Base-by-base conservation (phyloP, 2,888 invertebrate genomes). In the Sminthurides aquaticus region DNA sequence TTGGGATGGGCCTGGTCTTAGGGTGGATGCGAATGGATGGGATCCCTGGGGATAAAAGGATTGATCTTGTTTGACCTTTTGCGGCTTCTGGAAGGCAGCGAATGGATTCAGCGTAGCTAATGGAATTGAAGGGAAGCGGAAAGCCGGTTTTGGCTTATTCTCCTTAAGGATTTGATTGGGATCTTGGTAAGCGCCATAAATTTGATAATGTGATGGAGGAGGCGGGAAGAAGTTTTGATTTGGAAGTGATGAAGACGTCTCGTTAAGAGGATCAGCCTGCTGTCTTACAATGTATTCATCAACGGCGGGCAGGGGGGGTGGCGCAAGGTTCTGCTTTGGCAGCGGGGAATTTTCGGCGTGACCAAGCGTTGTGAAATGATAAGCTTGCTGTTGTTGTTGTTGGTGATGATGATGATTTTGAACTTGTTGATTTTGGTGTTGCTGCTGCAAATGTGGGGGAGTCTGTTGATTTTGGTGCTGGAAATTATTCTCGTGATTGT, bases 201-300 rank as follows among this genome's bases (percentile, higher is more conserved):
- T 29, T 56, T 64, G 64, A 49, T 64, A 64, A 8, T 55, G 59
- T 0, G 66, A 22, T 2, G 62, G 54, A n/a, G 66, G 62, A 3
- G 66, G 66, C 0, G 66, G 66, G 8, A 63, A n/a, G 28, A 63
- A 60, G 20, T 15, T 52, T 43, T 63, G 62, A 1, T n/a, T 5
- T 1, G 66, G 65, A 1, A 65, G 8, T 20, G n/a, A 3, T 24
- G 15, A 20, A 2, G 34, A 18, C 8, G 49, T 43, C n/a, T 20
- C 15, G 3, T 55, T 22, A 15, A 3, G 18, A 2, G 20, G 8
- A 49, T 25, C 28, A 3, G 43, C 48, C 18, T 52, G n/a, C 2
- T 26, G 18, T 20, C 52, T 15, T 54, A 15, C 2, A 49, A 29
- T 28, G 26, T 61, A 5, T 20, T 61, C 52, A 20, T 52, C 62